Percentiles rank a stretch among this genome's conserved stretches.
Conservation (phyloP, 2,797 vertebrate genomes). For the Smutsia temminckii region DNA sequence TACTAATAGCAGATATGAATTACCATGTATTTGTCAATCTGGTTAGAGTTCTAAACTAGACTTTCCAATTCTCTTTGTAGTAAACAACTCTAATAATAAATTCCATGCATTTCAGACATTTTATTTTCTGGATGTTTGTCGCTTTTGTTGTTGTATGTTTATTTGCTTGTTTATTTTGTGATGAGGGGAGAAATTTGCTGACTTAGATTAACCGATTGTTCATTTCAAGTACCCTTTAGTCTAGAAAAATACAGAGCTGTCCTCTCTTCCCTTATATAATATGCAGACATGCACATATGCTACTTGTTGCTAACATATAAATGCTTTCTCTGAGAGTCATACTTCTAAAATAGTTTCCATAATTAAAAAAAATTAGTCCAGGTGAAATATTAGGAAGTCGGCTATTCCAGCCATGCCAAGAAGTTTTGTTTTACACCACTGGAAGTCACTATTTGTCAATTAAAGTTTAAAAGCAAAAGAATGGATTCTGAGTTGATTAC, state of each 20-base stretch:
- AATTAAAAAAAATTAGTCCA: constrained; percentile 18
- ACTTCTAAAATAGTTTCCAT: constrained; percentile 35
- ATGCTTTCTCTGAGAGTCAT: background rate
- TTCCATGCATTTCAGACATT: background rate
- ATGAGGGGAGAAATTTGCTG: background rate
- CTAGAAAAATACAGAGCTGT: background rate
- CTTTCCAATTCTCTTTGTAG: background rate
- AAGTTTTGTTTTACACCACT: constrained; percentile 12
- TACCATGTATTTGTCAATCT: background rate
- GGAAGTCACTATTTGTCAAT: constrained; percentile 30
- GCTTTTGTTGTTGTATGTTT: background rate
- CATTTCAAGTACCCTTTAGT: background rate
- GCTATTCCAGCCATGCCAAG: background rate
- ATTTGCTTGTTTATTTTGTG: constrained; percentile 29
- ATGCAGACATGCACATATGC: background rate
- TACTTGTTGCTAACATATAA: background rate
- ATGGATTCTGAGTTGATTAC: constrained; percentile 55
- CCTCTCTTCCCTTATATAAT: background rate
- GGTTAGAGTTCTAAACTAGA: background rate
- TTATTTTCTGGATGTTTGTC: background rate
- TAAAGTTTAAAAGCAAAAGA: constrained; percentile 43
- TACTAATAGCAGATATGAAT: constrained; percentile 11
- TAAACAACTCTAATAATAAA: background rate
- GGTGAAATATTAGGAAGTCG: constrained; percentile 51
- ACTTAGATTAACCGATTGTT: background rate